Conservation (phyloP, 2,113 vertebrate species). For the Glaucidium brasilianum region DNA sequence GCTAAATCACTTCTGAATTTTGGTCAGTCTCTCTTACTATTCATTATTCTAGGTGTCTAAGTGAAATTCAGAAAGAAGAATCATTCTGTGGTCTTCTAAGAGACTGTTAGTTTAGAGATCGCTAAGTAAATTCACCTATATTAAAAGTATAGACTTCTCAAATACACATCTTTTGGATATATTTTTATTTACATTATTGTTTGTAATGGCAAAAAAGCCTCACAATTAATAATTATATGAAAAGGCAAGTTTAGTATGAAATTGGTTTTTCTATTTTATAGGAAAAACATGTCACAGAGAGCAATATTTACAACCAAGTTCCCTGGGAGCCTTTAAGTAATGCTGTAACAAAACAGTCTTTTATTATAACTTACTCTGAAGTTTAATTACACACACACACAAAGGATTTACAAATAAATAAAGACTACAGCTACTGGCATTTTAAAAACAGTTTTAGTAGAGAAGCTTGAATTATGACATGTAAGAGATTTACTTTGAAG, state of each 20-base stretch:
- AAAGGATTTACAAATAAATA: neutral
- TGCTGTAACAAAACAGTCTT: neutral
- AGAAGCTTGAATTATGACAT: neutral
- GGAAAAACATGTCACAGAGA: neutral
- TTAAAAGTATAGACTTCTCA: neutral
- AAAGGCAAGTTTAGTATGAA: neutral
- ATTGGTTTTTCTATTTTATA: neutral
- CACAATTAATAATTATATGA: neutral
- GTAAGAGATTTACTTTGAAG: neutral
- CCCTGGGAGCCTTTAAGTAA: neutral
- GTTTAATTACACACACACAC: neutral
- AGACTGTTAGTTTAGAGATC: neutral
- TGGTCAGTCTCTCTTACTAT: neutral
- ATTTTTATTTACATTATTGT: neutral
- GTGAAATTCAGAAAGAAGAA: neutral
- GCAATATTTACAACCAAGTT: neutral
- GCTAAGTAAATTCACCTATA: neutral
- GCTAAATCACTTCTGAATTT: neutral
- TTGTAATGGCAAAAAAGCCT: neutral
- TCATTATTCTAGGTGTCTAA: neutral
- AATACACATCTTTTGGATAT: neutral
- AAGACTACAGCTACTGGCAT: neutral
- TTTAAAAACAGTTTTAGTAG: neutral
- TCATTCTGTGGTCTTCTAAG: neutral
- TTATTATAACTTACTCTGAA: neutral